phyloP scores from a whole-genome alignment of 2,113 vertebrate genomes.

The Chlamydotis undulata region DNA sequence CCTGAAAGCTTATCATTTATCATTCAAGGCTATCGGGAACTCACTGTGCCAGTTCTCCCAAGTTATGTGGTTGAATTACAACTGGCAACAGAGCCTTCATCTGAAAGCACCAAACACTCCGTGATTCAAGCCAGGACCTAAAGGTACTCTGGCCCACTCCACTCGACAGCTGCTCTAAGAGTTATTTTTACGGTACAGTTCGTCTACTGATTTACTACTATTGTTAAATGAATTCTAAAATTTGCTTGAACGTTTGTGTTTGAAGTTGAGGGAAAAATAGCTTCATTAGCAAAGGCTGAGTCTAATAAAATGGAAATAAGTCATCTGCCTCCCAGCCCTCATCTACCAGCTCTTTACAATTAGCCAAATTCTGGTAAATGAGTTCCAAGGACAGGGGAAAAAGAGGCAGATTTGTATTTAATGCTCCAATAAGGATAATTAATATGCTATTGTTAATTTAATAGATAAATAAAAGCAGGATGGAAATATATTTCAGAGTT shows the following conservation, averaged over 20 bases:
- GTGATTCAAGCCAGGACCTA: slow-evolving; percentile 36
- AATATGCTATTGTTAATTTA: slow-evolving; percentile 38
- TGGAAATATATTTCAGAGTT: slow-evolving; percentile 5
- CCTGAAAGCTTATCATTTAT: not conserved
- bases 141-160: slow-evolving; percentile 50
- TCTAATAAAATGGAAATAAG: slow-evolving; percentile 60
- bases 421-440: slow-evolving; percentile 54
- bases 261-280: slow-evolving; percentile 52
- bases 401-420: slow-evolving; percentile 59
- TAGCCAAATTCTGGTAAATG: slow-evolving; percentile 39
- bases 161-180: slow-evolving; percentile 35
- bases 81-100: not conserved
- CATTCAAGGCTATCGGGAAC: not conserved
- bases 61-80: slow-evolving; percentile 1
- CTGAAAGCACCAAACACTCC: slow-evolving; percentile 19
- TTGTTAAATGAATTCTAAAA: slow-evolving; percentile 60
- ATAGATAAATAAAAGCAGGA: slow-evolving; percentile 53
- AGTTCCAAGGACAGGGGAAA: slow-evolving; percentile 33
- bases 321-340: not conserved
- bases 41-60: slow-evolving; percentile 12
- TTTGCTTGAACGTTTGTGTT: slow-evolving; percentile 49
- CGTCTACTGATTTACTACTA: slow-evolving; percentile 50
- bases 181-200: slow-evolving; percentile 47
- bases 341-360: slow-evolving; percentile 23
- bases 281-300: slow-evolving; percentile 35